Evolutionary conservation across 2,797 vertebrate genomes (phyloP), one percentile per base, ranked within the genome.

Genomic region (Anguilla marmorata): DNA sequence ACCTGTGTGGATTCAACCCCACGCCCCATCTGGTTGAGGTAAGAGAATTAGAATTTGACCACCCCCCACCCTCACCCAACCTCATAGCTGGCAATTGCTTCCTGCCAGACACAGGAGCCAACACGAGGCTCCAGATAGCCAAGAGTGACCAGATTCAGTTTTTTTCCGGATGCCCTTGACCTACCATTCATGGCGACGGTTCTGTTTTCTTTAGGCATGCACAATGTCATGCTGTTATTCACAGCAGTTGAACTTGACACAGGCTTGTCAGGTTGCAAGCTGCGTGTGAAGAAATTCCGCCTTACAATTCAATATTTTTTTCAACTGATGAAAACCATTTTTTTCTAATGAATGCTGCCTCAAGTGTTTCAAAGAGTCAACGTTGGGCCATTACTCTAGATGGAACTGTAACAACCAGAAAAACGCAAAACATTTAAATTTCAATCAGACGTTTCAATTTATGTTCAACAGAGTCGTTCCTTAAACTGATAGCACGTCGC

Each of bases 1-100:
- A 98, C 94, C 96, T 98, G 95, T 99, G 99, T 90, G 98, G 99
- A 93, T 99, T 99, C 96, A 99, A 99, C 94, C 98, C 99, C n/a
- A 97, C 97, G 0, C 99, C 99, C 89, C 98, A 99, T 90, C 94
- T 99, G 87, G 95, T 97, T 3, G 97, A 99, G 98, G 98, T 99
- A 98, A 98, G 97, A 88, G 48, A 54, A 19, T 4, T 27, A 1
- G 33, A 24, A 41, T 48, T 24, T 54, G 27, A 16, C 24, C 2
- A 4, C 14, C n/a, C 30, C 30, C 37, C 66, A 33, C 37, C 14
- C 85, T 4, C 48, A 6, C 45, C 12, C 66, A n/a, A 5, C 63
- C 63, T 24, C 12, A 14, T 7, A 27, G 76, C 30, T 8, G 76
- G 56, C 56, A n/a, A 9, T 3, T 2, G 24, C 45, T 69, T 66